These are phyloP conservation scores for Neolamprologus tretocephalus DNA, from an alignment of 2,113 vertebrate species.

Conservation along the genomic window DNA sequence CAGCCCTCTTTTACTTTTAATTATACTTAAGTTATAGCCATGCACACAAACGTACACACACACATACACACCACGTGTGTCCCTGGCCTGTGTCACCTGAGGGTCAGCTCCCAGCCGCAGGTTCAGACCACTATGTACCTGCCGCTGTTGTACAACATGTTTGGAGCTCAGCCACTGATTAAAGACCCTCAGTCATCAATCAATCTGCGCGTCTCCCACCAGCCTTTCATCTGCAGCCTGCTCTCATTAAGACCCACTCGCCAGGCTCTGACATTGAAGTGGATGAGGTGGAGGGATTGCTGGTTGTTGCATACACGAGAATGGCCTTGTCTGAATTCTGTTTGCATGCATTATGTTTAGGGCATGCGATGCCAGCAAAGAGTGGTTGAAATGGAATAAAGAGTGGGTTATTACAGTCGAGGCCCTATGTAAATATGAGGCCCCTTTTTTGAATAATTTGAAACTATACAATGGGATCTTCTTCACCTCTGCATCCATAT, in stretches of 20 bases:
- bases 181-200: conserved; percentile 65
- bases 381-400: neutral
- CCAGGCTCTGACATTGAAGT: conserved; percentile 52
- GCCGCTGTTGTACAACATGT: conserved; percentile 39
- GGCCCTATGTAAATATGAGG: neutral
- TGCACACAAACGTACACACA: neutral
- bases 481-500: neutral
- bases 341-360: conserved; percentile 45
- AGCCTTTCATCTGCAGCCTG: conserved; percentile 61
- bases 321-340: conserved; percentile 37
- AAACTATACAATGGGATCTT: neutral
- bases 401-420: neutral
- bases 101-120: conserved; percentile 8
- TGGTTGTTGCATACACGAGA: conserved; percentile 33
- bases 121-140: neutral
- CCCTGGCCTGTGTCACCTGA: conserved; percentile 1
- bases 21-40: neutral
- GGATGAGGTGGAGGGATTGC: conserved; percentile 31
- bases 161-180: conserved; percentile 58
- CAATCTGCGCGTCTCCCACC: conserved; percentile 39
- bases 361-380: conserved; percentile 10
- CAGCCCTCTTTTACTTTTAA: neutral
- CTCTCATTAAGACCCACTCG: conserved; percentile 59
- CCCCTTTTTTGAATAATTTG: neutral
- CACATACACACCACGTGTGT: neutral